phyloP scores from a whole-genome alignment of 1,140 invertebrate species.

The Euwallacea fornicatus region DNA sequence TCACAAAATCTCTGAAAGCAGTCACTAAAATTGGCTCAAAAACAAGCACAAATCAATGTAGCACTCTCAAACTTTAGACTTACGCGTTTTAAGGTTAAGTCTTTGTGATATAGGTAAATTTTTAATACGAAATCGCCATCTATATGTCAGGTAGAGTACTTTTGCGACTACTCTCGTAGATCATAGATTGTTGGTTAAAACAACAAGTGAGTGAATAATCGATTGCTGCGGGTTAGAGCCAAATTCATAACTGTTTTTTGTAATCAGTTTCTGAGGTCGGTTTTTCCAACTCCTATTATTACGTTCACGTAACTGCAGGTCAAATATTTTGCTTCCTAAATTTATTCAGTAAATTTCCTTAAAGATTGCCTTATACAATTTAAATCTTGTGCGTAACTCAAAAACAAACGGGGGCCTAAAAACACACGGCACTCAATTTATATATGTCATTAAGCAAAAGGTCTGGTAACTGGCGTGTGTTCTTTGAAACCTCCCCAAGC shows the following conservation, averaged over 20 bases:
- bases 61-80: too few species aligned
- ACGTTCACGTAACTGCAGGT: background rate
- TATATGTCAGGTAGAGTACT: too few species aligned
- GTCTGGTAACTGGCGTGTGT: constrained; percentile 9
- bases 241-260: background rate
- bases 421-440: background rate
- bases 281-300: background rate
- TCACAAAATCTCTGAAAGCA: too few species aligned
- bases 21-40: too few species aligned
- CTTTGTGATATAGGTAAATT: too few species aligned
- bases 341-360: background rate
- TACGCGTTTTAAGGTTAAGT: too few species aligned
- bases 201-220: too few species aligned
- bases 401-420: background rate
- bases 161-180: too few species aligned
- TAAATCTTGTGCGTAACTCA: background rate
- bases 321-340: background rate
- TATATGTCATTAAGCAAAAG: constrained; percentile 14
- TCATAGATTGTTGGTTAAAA: too few species aligned
- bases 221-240: too few species aligned
- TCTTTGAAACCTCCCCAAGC: constrained; percentile 13
- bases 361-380: background rate
- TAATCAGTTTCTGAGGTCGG: background rate
- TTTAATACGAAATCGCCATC: too few species aligned
- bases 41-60: too few species aligned